Conservation (phyloP, 2,888 invertebrate genomes). For the Sinhomidia bicolor region DNA sequence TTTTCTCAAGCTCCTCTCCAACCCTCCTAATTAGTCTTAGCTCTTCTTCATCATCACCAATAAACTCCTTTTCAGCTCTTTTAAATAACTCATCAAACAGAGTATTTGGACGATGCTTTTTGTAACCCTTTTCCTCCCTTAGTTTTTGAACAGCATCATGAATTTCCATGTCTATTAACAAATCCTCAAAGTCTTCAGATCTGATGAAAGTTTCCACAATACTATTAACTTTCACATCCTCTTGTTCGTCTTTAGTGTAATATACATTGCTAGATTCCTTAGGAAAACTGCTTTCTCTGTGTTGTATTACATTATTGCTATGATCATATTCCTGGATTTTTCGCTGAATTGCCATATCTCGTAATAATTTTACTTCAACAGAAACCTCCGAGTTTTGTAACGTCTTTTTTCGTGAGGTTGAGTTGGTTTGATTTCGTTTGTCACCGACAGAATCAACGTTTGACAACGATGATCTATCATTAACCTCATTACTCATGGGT, state of each 20-base stretch:
- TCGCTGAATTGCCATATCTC: slow-evolving; percentile 73
- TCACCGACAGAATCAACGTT: background rate
- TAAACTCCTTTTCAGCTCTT: slow-evolving; percentile 73
- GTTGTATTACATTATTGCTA: slow-evolving; percentile 52
- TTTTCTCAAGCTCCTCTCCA: slow-evolving; percentile 70
- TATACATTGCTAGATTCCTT: background rate
- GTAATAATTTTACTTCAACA: slow-evolving; percentile 67
- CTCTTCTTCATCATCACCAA: slow-evolving; percentile 75
- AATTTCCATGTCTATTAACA: slow-evolving; percentile 75
- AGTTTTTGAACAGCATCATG: slow-evolving; percentile 72
- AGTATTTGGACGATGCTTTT: slow-evolving; percentile 66
- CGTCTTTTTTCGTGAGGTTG: slow-evolving; percentile 48
- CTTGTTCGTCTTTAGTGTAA: slow-evolving; percentile 35
- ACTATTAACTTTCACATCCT: slow-evolving; percentile 48
- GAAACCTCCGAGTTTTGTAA: slow-evolving; percentile 68
- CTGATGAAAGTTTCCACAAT: slow-evolving; percentile 74
- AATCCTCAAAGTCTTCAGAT: slow-evolving; percentile 75
- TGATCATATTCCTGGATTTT: slow-evolving; percentile 68
- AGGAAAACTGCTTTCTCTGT: background rate
- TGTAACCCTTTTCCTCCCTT: slow-evolving; percentile 71
- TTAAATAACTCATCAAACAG: slow-evolving; percentile 75
- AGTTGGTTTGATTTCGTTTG: slow-evolving; percentile 67
- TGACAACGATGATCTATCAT: slow-evolving; percentile 20
- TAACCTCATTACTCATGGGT: slow-evolving; percentile 45
- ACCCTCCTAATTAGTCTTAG: slow-evolving; percentile 70